Base-by-base conservation (phyloP, 2,113 vertebrate species). In the Scalopus aquaticus region DNA sequence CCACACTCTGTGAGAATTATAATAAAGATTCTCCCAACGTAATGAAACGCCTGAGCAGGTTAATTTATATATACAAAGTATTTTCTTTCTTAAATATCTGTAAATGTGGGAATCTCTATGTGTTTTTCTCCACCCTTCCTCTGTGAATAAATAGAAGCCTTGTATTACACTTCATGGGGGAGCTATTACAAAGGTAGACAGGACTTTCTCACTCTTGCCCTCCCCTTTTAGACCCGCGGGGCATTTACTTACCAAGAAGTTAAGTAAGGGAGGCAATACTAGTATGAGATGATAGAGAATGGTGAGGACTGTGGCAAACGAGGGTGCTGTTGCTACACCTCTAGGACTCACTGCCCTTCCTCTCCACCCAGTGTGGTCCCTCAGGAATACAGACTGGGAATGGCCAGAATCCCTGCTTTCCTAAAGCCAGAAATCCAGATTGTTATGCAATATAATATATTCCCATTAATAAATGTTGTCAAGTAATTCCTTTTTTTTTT, bases 391-490 rank as follows among this genome's bases (percentile, higher is more conserved):
- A 96, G 64, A 77, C 60, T 0, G 17, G 90, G 76, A 64, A 91
- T 58, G 60, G 62, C 72, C 83, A 93, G 79, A 79, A 73, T 20
- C 67, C 76, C 60, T 92, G 37, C 89, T 96, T 95, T 90, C 77
- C 42, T 73, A 86, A 91, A 88, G 67, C 90, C 92, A 96, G 56
- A 80, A 81, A 86, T 69, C 80, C 73, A 90, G 81, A 92, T 92
- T 97, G 83, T 96, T 94, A 56, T 95, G 88, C 51, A 92, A 83
- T 96, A 84, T 87, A 74, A 74, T 22, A 42, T 24, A 96, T 93
- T 95, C 87, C 49, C 93, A 84, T 90, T 96, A 97, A 95, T 81
- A 95, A 96, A 92, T 69, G 88, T 88, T 97, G 96, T 81, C 93
- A 95, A 93, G 94, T 94, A 90, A 93, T 65, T 94, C 12, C 3